Conservation (phyloP, 2,888 invertebrate species). For the Acronicta aceris region DNA sequence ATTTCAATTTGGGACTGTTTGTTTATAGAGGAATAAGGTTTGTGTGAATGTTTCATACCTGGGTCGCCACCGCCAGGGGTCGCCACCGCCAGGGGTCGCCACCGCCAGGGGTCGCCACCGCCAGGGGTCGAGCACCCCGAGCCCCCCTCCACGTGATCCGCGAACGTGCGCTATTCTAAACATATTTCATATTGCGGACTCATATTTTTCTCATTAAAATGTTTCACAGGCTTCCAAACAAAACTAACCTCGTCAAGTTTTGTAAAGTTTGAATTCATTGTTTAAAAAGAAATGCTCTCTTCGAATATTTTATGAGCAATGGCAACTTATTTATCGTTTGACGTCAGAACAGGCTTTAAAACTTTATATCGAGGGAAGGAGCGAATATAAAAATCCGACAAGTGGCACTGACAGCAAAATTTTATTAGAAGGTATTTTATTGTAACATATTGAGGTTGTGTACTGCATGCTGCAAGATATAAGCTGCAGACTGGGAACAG, state of each 20-base stretch:
- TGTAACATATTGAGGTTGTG: not conserved
- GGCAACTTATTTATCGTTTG: not conserved
- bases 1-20: conserved; percentile 1
- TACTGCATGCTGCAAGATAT: no score
- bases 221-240: not conserved
- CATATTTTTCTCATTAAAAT: conserved; percentile 2
- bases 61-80: not conserved
- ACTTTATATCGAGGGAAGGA: conserved; percentile 1
- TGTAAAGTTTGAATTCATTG: not conserved
- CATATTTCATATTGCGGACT: conserved; percentile 1
- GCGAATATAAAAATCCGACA: conserved; percentile 1
- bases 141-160: conserved; percentile 1
- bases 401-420: not conserved
- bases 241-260: not conserved
- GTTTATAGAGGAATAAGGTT: conserved; percentile 5
- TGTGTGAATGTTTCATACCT: conserved; percentile 6
- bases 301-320: not conserved
- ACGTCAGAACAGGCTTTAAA: not conserved
- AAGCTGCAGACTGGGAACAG: not conserved
- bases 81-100: not conserved
- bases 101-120: not conserved
- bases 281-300: not conserved
- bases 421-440: conserved; percentile 3
- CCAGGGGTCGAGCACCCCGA: not conserved
- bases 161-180: conserved; percentile 1